Base-by-base conservation (phyloP, 2,888 invertebrate genomes). In the Synanthedon myopaeformis region DNA sequence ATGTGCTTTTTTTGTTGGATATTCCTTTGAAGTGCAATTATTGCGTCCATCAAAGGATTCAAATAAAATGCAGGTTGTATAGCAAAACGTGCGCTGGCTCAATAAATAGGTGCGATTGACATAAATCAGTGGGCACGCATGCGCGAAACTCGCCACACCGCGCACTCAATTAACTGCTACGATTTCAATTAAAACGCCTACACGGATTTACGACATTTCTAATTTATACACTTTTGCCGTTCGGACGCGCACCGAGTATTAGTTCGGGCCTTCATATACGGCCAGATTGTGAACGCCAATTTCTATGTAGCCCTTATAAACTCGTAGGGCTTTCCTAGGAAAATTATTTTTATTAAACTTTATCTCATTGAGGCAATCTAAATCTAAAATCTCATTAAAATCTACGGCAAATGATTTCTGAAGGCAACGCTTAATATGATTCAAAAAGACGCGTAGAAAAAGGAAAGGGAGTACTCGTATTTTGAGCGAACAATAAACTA, bases 111-210 rank as follows among this genome's bases (percentile, higher is more conserved):
- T 66, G 61, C 69, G 67, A 76, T 71, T 72, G 72, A 64, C 64
- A 76, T 85, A 79, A 82, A 79, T 82, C 76, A 76, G 63, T 53
- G 53, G 62, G 56, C 63, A 63, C 82, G 82, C 84, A 79, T 77
- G 83, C 82, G 82, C 78, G 65, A 58, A 64, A 64, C 62, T 62
- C 61, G 58, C 62, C 64, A 64, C 70, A 60, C 62, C 59, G 65
- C 72, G 70, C 72, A 76, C 76, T 80, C 76, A 79, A 86, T 84
- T 82, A 83, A 83, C 75, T 72, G 73, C 70, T 72, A 70, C 75
- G 76, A 80, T 83, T 85, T 85, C 84, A 86, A 86, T 86, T 85
- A 85, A 84, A 85, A 79, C 82, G 79, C 79, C 83, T 78, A 70
- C 65, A 54, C 64, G 64, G 70, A 82, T 84, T 83, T 82, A 85